Evolutionary conservation across 1,140 invertebrate species (phyloP), one percentile per base, ranked within the genome.

Genomic region (Lepidurus packardi): DNA sequence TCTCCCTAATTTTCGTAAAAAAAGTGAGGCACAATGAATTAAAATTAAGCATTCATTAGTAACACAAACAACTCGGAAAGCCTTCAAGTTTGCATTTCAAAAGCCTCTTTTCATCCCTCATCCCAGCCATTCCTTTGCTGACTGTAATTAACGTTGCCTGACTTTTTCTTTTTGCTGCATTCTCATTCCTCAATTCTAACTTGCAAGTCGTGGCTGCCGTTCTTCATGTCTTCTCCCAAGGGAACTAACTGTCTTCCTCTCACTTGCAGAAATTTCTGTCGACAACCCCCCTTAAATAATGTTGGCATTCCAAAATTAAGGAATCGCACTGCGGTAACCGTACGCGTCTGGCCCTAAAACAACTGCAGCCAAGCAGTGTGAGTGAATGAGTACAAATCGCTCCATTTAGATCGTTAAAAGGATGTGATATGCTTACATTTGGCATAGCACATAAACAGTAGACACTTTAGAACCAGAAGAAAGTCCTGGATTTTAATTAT

Each of bases 1-100:
- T 65, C 53, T 65, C 53, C 53, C 53, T 65, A 16, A 13, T 87
- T 86, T 79, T 83, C 85, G 53, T 76, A 79, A 76, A 43, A 78
- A 25, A 13, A 16, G 21, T n/a, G 21, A n/a, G 13, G 13, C 16
- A 65, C 53, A n/a, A 65, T 65, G 16, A 65, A 65, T 65, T 21
- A 65, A 65, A 65, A 65, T 65, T 65, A 65, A n/a, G 53, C 16
- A 65, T 65, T 65, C 53, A 65, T 65, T 65, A 65, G 53, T 21
- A 65, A 65, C 53, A 65, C 53, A 65, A 65, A 65, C 53, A 65
- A 7, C 53, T 21, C 53, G 16, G 21, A 21, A 65, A 65, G 53
- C 53, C 53, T 16, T 13, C 16, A 65, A 65, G 16, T 65, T 65
- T 65, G 53, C 53, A 65, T 65, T n/a, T 65, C 53, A 65, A 65